Conservation (phyloP, 2,797 vertebrate genomes). For the Serranus cabrilla region DNA sequence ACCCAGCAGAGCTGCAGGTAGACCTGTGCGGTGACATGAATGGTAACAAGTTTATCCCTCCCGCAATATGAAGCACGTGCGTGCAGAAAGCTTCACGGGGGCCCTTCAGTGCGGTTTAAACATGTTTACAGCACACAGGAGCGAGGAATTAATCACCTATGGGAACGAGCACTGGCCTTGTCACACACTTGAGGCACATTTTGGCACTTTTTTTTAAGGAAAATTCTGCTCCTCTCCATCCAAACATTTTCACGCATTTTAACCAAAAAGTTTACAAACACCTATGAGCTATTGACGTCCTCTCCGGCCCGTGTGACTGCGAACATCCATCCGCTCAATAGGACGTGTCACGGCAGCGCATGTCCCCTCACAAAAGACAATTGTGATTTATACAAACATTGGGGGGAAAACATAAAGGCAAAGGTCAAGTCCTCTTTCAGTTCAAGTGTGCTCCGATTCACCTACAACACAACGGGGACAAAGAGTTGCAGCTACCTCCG, state of each 20-base stretch:
- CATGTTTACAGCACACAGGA: slow-evolving; percentile 42
- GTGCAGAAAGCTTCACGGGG: slow-evolving; percentile 24
- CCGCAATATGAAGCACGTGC: slow-evolving; percentile 32
- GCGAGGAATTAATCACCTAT: slow-evolving; percentile 54
- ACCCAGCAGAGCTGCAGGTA: slow-evolving; percentile 62
- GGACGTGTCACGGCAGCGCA: slow-evolving; percentile 95
- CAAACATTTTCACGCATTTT: neutral
- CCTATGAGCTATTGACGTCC: slow-evolving; percentile 87
- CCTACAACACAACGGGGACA: slow-evolving; percentile 94
- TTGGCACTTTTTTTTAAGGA: neutral
- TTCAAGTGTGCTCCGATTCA: slow-evolving; percentile 96
- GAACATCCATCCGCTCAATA: slow-evolving; percentile 96
- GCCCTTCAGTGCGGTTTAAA: slow-evolving; percentile 31
- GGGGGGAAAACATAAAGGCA: slow-evolving; percentile 94
- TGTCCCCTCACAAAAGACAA: slow-evolving; percentile 95
- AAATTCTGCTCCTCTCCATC: no score
- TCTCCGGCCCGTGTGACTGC: slow-evolving; percentile 88
- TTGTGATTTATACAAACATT: slow-evolving; percentile 99
- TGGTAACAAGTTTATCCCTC: slow-evolving; percentile 58
- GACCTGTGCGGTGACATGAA: slow-evolving; percentile 43
- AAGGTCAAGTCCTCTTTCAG: slow-evolving; percentile 98
- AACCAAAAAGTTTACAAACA: slow-evolving; percentile 88
- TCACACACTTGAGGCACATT: neutral
- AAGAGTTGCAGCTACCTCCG: slow-evolving; percentile 85
- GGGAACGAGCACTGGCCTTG: neutral